Conservation (phyloP, 2,797 vertebrate species). For the Ibycter americanus region DNA sequence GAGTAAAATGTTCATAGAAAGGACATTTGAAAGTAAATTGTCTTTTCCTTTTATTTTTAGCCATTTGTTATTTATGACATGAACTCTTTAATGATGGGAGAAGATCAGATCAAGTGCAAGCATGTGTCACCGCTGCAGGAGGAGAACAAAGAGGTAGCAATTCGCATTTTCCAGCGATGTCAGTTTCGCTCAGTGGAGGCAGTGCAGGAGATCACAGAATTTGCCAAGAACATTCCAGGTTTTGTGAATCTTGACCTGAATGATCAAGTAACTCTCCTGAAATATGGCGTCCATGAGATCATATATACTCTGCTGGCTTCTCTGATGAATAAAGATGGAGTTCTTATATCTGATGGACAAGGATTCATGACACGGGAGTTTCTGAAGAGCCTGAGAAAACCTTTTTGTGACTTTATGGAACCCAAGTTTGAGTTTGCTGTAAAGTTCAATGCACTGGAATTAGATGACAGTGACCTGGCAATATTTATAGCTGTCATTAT, state of each 20-base stretch:
- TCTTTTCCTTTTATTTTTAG: slow-evolving; percentile 71
- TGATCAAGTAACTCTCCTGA: slow-evolving; percentile 95
- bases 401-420: slow-evolving; percentile 96
- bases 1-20: not conserved
- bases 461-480: slow-evolving; percentile 97
- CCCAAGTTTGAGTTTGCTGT: slow-evolving; percentile 99
- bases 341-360: slow-evolving; percentile 94
- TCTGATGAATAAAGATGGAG: slow-evolving; percentile 98
- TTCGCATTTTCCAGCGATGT: slow-evolving; percentile 95
- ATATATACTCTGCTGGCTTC: slow-evolving; percentile 96
- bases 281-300: slow-evolving; percentile 96
- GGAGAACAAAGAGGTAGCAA: slow-evolving; percentile 86
- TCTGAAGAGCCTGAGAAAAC: slow-evolving; percentile 95
- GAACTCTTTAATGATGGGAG: slow-evolving; percentile 95
- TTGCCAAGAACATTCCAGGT: slow-evolving; percentile 96
- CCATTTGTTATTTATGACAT: slow-evolving; percentile 98
- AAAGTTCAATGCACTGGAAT: slow-evolving; percentile 96
- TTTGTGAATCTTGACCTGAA: slow-evolving; percentile 94
- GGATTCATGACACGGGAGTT: slow-evolving; percentile 99
- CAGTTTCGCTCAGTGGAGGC: slow-evolving; percentile 95
- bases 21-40: not conserved
- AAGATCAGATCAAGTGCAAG: slow-evolving; percentile 91
- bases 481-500: slow-evolving; percentile 98
- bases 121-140: slow-evolving; percentile 82
- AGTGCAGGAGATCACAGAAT: slow-evolving; percentile 96